Base-by-base conservation (phyloP, 1,140 invertebrate species). In the Adoxophyes honmai region DNA sequence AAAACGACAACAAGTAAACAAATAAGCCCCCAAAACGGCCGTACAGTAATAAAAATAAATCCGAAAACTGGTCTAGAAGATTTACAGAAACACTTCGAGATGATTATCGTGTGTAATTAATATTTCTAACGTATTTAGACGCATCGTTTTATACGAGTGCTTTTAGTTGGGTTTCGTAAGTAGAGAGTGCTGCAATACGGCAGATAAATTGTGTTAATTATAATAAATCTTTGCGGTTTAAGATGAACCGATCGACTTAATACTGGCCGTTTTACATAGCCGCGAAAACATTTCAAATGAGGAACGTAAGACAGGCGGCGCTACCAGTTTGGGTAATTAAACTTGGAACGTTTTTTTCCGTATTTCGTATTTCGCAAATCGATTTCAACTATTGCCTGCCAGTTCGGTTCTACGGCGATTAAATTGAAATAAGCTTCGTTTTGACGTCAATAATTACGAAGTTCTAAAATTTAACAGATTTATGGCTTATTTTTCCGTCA, bases 101-200 rank as follows among this genome's bases (percentile, higher is more conserved):
- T 52, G 34, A 52, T 52, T 52, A 52, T 52, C 51, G 28, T 35
- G 28, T 35, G 51, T 52, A 52, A 52, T 52, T 52, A 52, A 52
- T 52, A 52, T 52, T 52, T 52, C 51, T 15, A 15, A 52, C 5
- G 28, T 35, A 34, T 34, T 52, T 35, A 35, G 51, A 35, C 14
- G 13, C 13, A 34, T 34, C 33, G 11, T 52, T 35, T 35, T 52
- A 13, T 48, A 48, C n/a, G 42, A 28, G 42, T 48, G 42, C 42
- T 28, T 33, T 48, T 48, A 48, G 42, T 37, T 10, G 36, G 36
- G 9, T 52, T 34, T 52, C 51, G 42, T 48, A 48, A 48, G 16
- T 16, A n/a, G 39, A 28, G 21, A 42, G 16, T 11, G 18, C 18
- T 6, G 10, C 10, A 33, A 6, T 11, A 11, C 42, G 16, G 42